Conservation (phyloP, 2,113 vertebrate genomes). For the Dipodomys ordii region DNA sequence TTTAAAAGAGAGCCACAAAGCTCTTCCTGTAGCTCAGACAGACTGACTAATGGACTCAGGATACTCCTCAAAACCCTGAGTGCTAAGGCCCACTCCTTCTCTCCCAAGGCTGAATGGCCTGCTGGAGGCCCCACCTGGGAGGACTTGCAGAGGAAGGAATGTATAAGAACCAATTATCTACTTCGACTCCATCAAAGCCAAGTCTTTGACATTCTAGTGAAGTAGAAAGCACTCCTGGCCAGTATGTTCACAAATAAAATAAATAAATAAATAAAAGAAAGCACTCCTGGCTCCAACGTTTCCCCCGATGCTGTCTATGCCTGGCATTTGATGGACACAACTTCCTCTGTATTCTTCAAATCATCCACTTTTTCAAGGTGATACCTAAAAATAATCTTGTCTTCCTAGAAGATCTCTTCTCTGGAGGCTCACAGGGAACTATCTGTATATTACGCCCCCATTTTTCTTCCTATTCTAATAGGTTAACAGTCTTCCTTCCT, state of each 20-base stretch:
- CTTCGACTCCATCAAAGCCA: background rate
- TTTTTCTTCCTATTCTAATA: background rate
- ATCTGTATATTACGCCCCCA: background rate
- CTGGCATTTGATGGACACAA: background rate
- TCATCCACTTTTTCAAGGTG: background rate
- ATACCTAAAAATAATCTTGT: background rate
- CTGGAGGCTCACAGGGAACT: too few relatives aligned
- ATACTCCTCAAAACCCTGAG: too few relatives aligned
- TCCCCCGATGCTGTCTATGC: too few relatives aligned
- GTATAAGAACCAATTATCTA: background rate
- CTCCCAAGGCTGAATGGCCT: fast-evolving
- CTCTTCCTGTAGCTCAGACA: background rate
- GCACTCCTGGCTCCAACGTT: too few relatives aligned
- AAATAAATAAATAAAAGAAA: too few relatives aligned
- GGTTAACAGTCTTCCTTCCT: fast-evolving
- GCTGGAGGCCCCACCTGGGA: too few relatives aligned
- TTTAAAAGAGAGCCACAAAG: background rate
- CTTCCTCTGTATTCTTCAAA: background rate
- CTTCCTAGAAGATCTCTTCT: background rate
- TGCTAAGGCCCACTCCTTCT: too few relatives aligned
- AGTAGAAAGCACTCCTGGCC: too few relatives aligned
- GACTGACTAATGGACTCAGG: background rate
- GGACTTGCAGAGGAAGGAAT: background rate
- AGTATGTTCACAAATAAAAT: too few relatives aligned
- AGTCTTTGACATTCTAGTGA: background rate